phyloP scores from a whole-genome alignment of 2,797 vertebrate genomes.

The Microcaecilia unicolor region DNA sequence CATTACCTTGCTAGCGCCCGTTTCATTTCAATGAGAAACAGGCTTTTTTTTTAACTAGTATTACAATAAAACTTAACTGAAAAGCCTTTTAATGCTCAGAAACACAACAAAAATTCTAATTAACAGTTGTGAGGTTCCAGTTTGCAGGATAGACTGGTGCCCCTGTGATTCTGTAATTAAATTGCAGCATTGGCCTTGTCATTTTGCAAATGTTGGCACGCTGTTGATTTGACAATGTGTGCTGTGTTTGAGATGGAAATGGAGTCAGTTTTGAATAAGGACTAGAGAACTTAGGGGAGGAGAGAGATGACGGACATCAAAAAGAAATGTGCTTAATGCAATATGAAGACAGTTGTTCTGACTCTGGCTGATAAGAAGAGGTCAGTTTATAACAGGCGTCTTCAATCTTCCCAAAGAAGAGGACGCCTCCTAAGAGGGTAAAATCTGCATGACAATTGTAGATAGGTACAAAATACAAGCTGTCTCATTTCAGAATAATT shows the following conservation, averaged over 20 bases:
- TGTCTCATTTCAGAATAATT: no score
- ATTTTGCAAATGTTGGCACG: slow-evolving; percentile 34
- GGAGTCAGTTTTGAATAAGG: slow-evolving; percentile 10
- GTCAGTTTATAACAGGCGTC: not conserved
- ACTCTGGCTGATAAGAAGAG: no score
- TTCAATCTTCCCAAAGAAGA: no score
- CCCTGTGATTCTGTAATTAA: slow-evolving; percentile 45
- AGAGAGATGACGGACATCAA: not conserved
- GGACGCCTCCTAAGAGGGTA: no score
- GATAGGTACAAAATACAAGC: no score
- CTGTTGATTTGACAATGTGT: slow-evolving; percentile 30
- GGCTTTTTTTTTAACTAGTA: no score
- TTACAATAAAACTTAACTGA: no score
- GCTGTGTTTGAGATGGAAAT: slow-evolving; percentile 37
- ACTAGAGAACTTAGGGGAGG: slow-evolving; percentile 3
- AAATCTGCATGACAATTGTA: no score
- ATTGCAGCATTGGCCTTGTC: slow-evolving; percentile 31
- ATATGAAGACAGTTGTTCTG: not conserved
- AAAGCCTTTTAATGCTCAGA: no score
- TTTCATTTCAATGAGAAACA: no score
- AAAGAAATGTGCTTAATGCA: slow-evolving; percentile 10
- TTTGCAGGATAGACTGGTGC: slow-evolving; percentile 22
- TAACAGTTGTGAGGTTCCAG: slow-evolving; percentile 31
- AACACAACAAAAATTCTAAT: slow-evolving; percentile 38
- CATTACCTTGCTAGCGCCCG: no score